phyloP scores from a whole-genome alignment of 1,140 invertebrate genomes.

The Magallana angulata region DNA sequence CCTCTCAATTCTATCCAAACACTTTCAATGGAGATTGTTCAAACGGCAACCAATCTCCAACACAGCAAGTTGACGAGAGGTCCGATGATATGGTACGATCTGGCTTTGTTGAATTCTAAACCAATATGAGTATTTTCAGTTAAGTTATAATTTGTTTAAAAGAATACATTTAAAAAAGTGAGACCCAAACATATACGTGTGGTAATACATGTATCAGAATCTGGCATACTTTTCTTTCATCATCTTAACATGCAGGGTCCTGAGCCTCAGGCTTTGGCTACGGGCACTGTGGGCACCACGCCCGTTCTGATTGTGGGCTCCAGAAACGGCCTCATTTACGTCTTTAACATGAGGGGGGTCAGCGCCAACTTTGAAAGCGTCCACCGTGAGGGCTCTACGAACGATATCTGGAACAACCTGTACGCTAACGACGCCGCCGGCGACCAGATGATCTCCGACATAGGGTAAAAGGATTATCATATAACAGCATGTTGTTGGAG shows the following conservation, averaged over 20 bases:
- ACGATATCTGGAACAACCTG: constrained; percentile 29
- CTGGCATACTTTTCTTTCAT: not conserved
- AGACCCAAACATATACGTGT: too few relatives aligned
- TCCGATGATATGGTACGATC: constrained; percentile 42
- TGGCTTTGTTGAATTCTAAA: too few relatives aligned
- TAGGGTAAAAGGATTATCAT: not conserved
- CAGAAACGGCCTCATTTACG: not conserved
- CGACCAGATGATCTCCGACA: constrained; percentile 25
- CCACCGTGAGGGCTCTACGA: constrained; percentile 18
- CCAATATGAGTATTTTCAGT: too few relatives aligned
- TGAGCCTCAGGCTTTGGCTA: constrained; percentile 5
- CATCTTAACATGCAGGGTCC: constrained; percentile 17
- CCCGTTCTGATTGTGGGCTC: constrained; percentile 12
- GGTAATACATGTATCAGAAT: too few relatives aligned
- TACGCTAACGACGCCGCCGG: constrained; percentile 26
- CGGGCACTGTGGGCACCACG: not conserved
- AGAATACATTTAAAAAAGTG: too few relatives aligned
- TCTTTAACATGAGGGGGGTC: constrained; percentile 17
- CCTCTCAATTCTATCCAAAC: not conserved
- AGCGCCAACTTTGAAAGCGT: constrained; percentile 28
- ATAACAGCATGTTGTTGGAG: too few relatives aligned
- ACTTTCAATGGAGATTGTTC: constrained; percentile 46
- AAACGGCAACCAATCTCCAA: not conserved
- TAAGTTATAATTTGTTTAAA: too few relatives aligned
- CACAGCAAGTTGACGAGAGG: not conserved